Conservation (phyloP, 2,797 vertebrate species). For the Sebastes vulpes region DNA sequence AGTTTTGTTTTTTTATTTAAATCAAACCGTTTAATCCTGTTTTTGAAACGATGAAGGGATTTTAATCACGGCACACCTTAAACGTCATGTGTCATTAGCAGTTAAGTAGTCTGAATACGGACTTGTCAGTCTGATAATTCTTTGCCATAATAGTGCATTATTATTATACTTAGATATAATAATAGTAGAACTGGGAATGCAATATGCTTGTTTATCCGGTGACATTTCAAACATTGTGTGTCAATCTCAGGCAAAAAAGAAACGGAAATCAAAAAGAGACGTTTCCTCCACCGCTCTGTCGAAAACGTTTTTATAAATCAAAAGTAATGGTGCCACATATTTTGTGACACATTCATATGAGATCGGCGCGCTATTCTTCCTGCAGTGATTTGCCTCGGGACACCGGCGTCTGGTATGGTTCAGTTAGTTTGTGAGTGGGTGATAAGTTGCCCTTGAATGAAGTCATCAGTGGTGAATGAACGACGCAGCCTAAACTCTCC, state of each 20-base stretch:
- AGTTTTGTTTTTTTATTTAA: slow-evolving; percentile 15
- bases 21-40: slow-evolving; percentile 29
- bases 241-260: neutral
- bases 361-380: slow-evolving; percentile 49
- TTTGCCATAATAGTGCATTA: neutral
- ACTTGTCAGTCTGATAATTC: neutral
- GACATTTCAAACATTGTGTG: neutral
- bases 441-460: slow-evolving; percentile 88
- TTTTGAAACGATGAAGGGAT: slow-evolving; percentile 15
- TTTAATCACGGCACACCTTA: slow-evolving; percentile 24
- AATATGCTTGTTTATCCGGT: neutral
- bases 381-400: slow-evolving; percentile 79
- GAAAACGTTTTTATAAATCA: slow-evolving; percentile 50
- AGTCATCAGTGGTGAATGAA: slow-evolving; percentile 85
- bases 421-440: slow-evolving; percentile 85
- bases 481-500: slow-evolving; percentile 82
- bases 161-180: neutral
- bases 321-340: slow-evolving; percentile 34
- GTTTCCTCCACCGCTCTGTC: slow-evolving; percentile 8
- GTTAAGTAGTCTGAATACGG: neutral
- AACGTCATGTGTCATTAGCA: neutral
- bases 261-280: slow-evolving; percentile 3
- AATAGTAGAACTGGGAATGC: neutral
- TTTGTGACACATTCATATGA: slow-evolving; percentile 57
- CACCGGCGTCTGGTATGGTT: slow-evolving; percentile 72